Conservation (phyloP, 2,113 vertebrate species). For the Aspiorhynchus laticeps region DNA sequence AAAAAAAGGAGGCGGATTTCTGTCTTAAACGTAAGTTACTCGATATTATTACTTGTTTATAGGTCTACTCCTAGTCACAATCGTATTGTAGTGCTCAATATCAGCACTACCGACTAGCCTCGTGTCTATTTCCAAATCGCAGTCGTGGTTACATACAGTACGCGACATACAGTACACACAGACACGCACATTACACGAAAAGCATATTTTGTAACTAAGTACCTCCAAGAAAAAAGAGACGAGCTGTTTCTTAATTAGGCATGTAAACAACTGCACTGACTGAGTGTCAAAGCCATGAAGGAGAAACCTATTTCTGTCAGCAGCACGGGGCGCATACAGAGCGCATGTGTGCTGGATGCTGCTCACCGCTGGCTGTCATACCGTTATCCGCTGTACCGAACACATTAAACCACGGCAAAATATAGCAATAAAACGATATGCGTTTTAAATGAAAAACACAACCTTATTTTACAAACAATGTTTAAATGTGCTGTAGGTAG, state of each 20-base stretch:
- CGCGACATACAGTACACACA: not conserved
- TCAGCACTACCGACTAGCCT: not conserved
- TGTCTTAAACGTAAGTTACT: no score
- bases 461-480: no score
- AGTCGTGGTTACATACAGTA: not conserved
- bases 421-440: not conserved
- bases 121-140: not conserved
- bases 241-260: not conserved
- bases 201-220: not conserved
- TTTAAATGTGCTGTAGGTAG: not conserved
- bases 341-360: constrained; percentile 39
- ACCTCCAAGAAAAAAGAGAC: not conserved
- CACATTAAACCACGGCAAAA: not conserved
- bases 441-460: not conserved
- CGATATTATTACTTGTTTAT: no score
- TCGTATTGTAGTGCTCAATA: not conserved
- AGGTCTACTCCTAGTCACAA: not conserved
- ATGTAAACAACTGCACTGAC: constrained; percentile 15
- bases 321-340: constrained; percentile 6
- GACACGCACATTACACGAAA: not conserved
- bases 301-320: constrained; percentile 53
- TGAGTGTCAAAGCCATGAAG: constrained; percentile 50
- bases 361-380: constrained; percentile 33
- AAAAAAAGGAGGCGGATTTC: no score
- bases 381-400: constrained; percentile 30